phyloP scores from a whole-genome alignment of 2,888 invertebrate species.

The Abrostola triplasia region DNA sequence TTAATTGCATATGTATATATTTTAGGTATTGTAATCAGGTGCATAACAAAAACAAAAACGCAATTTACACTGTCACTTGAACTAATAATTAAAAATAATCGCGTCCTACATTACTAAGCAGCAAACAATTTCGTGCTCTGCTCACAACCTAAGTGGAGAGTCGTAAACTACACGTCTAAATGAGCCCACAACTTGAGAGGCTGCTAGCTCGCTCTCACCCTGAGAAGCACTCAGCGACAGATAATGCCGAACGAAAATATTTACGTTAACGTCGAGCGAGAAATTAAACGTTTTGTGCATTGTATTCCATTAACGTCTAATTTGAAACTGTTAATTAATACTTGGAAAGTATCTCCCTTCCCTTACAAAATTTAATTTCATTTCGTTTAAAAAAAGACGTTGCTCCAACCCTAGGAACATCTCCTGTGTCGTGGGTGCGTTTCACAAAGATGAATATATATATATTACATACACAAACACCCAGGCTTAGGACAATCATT shows the following conservation, averaged over 20 bases:
- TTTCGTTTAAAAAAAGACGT: too few relatives aligned
- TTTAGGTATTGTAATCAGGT: too few relatives aligned
- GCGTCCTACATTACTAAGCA: background rate
- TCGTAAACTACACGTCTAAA: conserved; percentile 36
- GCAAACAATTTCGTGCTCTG: conserved; percentile 22
- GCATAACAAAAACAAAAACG: too few relatives aligned
- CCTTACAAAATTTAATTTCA: too few relatives aligned
- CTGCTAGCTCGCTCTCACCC: conserved; percentile 5
- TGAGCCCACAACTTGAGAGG: conserved; percentile 28
- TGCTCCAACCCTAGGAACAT: too few relatives aligned
- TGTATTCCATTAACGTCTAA: background rate
- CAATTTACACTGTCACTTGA: background rate
- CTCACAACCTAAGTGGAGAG: conserved; percentile 7
- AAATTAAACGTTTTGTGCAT: background rate
- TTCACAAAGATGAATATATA: too few relatives aligned
- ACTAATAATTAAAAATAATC: background rate
- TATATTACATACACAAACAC: too few relatives aligned
- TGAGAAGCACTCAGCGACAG: background rate
- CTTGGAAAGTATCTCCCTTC: too few relatives aligned
- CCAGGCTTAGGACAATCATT: too few relatives aligned
- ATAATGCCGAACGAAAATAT: conserved; percentile 4
- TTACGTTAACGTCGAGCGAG: background rate
- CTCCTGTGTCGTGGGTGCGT: too few relatives aligned
- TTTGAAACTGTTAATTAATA: background rate
- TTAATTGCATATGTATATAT: too few relatives aligned